A percentile compares a stretch with the other conserved stretches of the same genome.
phyloP scores from a whole-genome alignment of 92 coral and sea anemone species.

The Epizoanthus ramosus region DNA sequence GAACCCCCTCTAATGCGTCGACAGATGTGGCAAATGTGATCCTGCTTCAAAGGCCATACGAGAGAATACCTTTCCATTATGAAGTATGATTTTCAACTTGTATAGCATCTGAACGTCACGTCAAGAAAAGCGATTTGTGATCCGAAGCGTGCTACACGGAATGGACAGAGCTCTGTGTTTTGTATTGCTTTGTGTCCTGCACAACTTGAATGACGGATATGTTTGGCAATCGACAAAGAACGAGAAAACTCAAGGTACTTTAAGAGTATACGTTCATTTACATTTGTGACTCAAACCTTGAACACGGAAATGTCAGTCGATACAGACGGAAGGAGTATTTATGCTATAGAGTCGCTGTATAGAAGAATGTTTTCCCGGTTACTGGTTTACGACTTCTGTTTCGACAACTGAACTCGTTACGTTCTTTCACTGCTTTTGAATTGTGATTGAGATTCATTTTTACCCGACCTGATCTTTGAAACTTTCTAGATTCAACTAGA shows the following conservation, averaged over 20 bases:
- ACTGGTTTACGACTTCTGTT: too few relatives aligned
- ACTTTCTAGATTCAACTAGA: too few relatives aligned
- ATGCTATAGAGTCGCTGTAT: too few relatives aligned
- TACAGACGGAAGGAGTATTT: too few relatives aligned
- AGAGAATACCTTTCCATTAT: not conserved
- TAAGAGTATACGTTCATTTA: not conserved
- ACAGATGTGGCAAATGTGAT: conserved; percentile 18
- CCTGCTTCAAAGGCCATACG: not conserved
- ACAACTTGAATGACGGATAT: not conserved
- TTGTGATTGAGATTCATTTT: too few relatives aligned
- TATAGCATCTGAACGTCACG: not conserved
- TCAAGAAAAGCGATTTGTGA: not conserved
- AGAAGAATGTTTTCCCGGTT: too few relatives aligned
- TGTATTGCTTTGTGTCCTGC: not conserved
- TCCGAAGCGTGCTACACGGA: not conserved
- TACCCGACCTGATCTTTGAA: too few relatives aligned
- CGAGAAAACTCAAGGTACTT: conserved; percentile 4
- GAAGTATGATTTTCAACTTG: not conserved
- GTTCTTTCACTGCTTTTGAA: too few relatives aligned
- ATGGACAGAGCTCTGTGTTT: conserved; percentile 1
- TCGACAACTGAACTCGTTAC: too few relatives aligned
- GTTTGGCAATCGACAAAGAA: conserved; percentile 13
- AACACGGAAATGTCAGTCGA: too few relatives aligned
- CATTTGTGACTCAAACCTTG: too few relatives aligned
- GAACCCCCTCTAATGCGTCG: conserved; percentile 19